Evolutionary conservation across 1,140 invertebrate genomes (phyloP).

Genomic region (Drosophila subpulchrella): DNA sequence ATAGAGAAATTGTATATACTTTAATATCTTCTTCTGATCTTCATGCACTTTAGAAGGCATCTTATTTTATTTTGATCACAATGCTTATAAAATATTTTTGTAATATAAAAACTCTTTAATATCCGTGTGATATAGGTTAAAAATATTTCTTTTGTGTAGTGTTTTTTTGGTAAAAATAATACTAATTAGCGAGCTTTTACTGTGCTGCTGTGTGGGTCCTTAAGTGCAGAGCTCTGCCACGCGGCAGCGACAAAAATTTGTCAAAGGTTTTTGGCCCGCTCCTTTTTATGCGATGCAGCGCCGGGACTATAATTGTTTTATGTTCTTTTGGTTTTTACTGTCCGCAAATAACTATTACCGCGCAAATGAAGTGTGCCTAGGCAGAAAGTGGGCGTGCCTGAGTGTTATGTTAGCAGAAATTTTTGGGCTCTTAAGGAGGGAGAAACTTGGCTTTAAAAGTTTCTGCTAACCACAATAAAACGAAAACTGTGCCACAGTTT

Average conservation of each 20-base stretch:
- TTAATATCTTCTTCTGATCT: too few species aligned
- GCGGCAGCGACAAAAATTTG: slow-evolving; percentile 55
- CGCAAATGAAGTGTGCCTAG: slow-evolving; percentile 71
- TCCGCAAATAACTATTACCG: slow-evolving; percentile 64
- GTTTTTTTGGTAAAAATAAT: background rate
- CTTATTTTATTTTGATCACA: too few species aligned
- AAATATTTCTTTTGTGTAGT: too few species aligned
- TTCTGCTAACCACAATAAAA: slow-evolving; percentile 22
- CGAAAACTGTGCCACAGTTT: slow-evolving; percentile 29
- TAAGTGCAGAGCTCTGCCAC: slow-evolving; percentile 45
- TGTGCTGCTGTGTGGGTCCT: slow-evolving; percentile 14
- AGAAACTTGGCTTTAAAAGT: slow-evolving; percentile 8
- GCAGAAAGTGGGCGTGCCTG: slow-evolving; percentile 36
- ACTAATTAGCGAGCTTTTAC: slow-evolving; percentile 1
- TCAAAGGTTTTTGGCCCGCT: slow-evolving; percentile 63
- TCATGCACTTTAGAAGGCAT: too few species aligned
- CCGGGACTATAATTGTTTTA: slow-evolving; percentile 80
- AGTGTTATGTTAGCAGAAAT: slow-evolving; percentile 2
- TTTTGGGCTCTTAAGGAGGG: background rate
- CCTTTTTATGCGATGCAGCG: slow-evolving; percentile 66
- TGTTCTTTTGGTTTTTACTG: slow-evolving; percentile 71
- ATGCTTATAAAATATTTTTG: too few species aligned
- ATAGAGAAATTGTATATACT: too few species aligned
- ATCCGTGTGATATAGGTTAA: too few species aligned
- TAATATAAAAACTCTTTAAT: too few species aligned